Evolutionary conservation across 2,888 invertebrate genomes (phyloP).

Genomic region (Drosophila incognita): DNA sequence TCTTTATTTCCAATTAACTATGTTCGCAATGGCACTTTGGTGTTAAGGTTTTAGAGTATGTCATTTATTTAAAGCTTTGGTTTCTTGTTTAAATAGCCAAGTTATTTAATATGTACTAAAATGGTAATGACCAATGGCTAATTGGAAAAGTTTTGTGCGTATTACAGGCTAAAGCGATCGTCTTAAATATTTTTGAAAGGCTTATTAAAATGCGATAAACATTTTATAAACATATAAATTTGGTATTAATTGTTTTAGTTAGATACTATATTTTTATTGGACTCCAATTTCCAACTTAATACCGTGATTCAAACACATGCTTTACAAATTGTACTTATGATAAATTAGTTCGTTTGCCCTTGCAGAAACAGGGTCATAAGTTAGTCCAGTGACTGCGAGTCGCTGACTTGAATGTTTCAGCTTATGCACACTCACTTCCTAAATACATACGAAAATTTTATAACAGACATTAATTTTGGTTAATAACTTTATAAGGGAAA

Average conservation of each 20-base stretch:
- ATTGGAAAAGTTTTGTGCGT: conserved; percentile 52
- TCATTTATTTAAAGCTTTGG: not conserved
- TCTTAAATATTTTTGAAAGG: not conserved
- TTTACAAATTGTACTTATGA: conserved; percentile 10
- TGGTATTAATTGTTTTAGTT: not conserved
- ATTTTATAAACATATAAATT: not conserved
- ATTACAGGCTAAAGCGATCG: not conserved
- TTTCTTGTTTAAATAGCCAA: conserved; percentile 6
- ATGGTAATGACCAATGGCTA: conserved; percentile 8
- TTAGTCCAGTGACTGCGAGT: conserved; percentile 11
- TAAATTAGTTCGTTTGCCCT: conserved; percentile 1
- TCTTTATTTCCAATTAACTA: conserved; percentile 6
- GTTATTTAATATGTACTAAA: not conserved
- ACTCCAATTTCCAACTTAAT: not conserved
- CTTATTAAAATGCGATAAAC: not conserved
- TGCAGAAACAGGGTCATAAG: conserved; percentile 10
- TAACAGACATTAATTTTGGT: conserved; percentile 78
- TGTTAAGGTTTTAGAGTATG: not conserved
- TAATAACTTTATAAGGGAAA: conserved; percentile 74
- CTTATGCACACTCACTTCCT: conserved; percentile 71
- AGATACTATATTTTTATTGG: not conserved
- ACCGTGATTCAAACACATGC: not conserved
- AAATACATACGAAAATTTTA: conserved; percentile 73
- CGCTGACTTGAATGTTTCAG: conserved; percentile 39
- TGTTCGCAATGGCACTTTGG: conserved; percentile 3